Base-by-base conservation (phyloP, 2,113 vertebrate genomes). In the Callorhinus ursinus region DNA sequence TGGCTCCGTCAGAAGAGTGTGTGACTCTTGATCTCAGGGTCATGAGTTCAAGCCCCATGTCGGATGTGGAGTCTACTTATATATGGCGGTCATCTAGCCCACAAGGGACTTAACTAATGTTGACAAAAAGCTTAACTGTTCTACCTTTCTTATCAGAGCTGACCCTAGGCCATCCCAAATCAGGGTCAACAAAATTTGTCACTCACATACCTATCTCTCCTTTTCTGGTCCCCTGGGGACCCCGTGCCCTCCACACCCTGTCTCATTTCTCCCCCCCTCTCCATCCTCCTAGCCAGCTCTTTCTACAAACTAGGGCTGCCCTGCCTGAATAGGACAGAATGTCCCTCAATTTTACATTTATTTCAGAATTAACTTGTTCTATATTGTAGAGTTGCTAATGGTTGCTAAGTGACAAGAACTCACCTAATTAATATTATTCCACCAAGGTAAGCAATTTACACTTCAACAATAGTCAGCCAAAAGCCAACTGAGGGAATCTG, bases 361-460 rank as follows among this genome's bases (percentile, higher is more conserved):
- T 53, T 80, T 93, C 53, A 95, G 36, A 95, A 51, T 91, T 55
- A 84, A 79, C 31, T 80, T 28, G 24, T 79, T 92, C 46, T 87
- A 2, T 81, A 93, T 87, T 93, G 97, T 87, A 57, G 61, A 46
- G 11, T 77, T 97, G 72, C 46, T 67, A 80, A 88, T 26, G 22
- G 67, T 93, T 96, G 82, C 94, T 94, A 96, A 93, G 39, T 83
- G 67, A 83, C 39, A 91, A 72, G 80, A 95, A 81, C 26, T 94
- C 33, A 85, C 33, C 79, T 96, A 90, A 74, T 67, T 90, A 65
- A 95, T 77, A 69, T 89, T 93, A 65, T 67, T 96, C 24, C 39
- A 87, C 36, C 22, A 84, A 94, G 28, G 79, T 80, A 74, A 96
- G 69, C 69, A 71, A 80, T 87, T 96, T 95, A 53, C 49, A 83